Evolutionary conservation across 2,888 invertebrate species (phyloP).

Genomic region (Pachymerium ferrugineum): DNA sequence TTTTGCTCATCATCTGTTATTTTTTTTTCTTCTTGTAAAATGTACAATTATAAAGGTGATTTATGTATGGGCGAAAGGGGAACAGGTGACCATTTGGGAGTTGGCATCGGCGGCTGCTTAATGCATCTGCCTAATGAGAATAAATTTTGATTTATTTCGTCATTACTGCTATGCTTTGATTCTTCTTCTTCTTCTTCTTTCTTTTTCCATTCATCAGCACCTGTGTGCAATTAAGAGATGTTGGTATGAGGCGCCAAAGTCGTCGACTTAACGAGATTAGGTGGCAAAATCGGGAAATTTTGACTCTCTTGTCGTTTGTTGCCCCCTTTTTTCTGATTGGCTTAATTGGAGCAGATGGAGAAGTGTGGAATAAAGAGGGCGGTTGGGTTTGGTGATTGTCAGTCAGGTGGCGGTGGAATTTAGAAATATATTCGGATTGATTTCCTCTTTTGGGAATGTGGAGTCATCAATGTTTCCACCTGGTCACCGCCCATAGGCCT

Average conservation of each 20-base stretch:
- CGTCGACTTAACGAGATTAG: slow-evolving; percentile 10
- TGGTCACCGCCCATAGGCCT: slow-evolving; percentile 6
- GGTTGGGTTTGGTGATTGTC: not conserved
- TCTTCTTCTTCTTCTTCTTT: slow-evolving; percentile 16
- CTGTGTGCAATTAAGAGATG: slow-evolving; percentile 10
- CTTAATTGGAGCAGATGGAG: slow-evolving; percentile 10
- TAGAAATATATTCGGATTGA: slow-evolving; percentile 28
- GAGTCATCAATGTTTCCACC: not conserved
- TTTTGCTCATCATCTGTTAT: not conserved
- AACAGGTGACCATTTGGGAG: slow-evolving; percentile 1
- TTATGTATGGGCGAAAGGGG: slow-evolving; percentile 18
- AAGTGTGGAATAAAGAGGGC: not conserved
- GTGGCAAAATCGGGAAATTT: not conserved
- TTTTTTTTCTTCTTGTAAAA: not conserved
- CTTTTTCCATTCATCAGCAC: slow-evolving; percentile 26
- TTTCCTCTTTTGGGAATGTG: slow-evolving; percentile 11
- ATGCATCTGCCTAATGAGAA: slow-evolving; percentile 35
- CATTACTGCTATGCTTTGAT: slow-evolving; percentile 31
- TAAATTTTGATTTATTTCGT: slow-evolving; percentile 36
- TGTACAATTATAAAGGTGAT: slow-evolving; percentile 19
- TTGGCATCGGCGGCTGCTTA: slow-evolving; percentile 28
- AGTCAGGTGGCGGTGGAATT: slow-evolving; percentile 5
- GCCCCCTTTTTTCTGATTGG: not conserved
- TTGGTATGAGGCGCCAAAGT: slow-evolving; percentile 5
- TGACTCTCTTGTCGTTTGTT: slow-evolving; percentile 10